Evolutionary conservation across 2,797 vertebrate genomes (phyloP).

Genomic region (Enteromius fasciolatus): DNA sequence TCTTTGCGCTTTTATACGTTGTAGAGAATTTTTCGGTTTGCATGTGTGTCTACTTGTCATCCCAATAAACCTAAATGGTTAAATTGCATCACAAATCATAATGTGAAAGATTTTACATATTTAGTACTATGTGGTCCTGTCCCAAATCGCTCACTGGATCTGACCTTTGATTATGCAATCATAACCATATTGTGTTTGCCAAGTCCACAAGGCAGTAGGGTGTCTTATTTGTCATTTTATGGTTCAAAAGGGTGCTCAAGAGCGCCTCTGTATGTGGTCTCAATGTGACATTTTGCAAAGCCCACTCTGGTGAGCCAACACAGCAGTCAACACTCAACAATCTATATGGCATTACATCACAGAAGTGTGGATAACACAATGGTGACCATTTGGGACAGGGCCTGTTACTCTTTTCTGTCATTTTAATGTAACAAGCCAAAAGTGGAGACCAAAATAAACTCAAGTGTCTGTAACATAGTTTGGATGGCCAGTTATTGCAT

Average conservation of each 20-base stretch:
- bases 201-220: background rate
- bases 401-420: background rate
- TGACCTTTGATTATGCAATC: constrained; percentile 21
- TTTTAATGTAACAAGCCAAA: constrained; percentile 1
- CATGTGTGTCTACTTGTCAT: background rate
- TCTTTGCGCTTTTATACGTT: background rate
- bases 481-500: constrained; percentile 7
- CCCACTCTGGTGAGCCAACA: constrained; percentile 1
- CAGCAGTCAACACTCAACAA: constrained; percentile 1
- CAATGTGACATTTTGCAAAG: constrained; percentile 30
- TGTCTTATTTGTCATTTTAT: constrained; percentile 22
- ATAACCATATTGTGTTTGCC: constrained; percentile 11
- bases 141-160: background rate
- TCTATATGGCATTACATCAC: background rate
- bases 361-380: constrained; percentile 2
- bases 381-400: constrained; percentile 25
- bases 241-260: constrained; percentile 13
- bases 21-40: background rate
- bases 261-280: background rate
- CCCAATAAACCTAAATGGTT: background rate
- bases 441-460: background rate
- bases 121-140: constrained; percentile 7
- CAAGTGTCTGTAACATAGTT: background rate
- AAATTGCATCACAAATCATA: constrained; percentile 5
- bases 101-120: background rate